A percentile compares a stretch with the other conserved stretches of the same genome.
Evolutionary conservation across 30 jellyfish, hydroid and myxozoan species (phyloP).

Genomic region (Turritopsis dohrnii): DNA sequence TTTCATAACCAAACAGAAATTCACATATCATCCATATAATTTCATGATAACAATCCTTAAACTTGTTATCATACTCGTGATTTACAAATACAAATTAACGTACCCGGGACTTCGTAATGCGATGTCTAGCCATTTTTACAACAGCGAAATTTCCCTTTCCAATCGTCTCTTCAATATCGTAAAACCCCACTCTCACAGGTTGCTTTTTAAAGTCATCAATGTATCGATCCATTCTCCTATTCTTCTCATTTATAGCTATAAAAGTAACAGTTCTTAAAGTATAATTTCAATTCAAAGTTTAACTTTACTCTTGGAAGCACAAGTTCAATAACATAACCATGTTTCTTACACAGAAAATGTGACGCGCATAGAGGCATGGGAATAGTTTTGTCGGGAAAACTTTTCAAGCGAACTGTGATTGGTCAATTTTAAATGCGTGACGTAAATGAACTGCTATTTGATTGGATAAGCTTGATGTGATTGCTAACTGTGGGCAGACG

Average conservation of each 20-base stretch:
- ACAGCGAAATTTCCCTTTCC: slow-evolving; percentile 98
- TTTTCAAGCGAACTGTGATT: background rate
- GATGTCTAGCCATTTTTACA: slow-evolving; percentile 85
- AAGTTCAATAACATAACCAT: background rate
- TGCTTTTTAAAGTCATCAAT: slow-evolving; percentile 63
- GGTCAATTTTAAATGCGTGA: background rate
- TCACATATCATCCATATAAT: background rate
- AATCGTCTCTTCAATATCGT: slow-evolving; percentile 70
- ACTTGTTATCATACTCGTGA: background rate
- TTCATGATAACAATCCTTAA: background rate
- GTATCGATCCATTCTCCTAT: slow-evolving; percentile 26
- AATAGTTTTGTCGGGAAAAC: background rate
- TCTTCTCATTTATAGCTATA: slow-evolving; percentile 27
- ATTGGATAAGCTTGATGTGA: slow-evolving; percentile 3
- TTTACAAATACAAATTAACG: background rate
- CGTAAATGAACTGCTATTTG: background rate
- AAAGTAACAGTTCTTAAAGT: background rate
- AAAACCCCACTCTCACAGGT: slow-evolving; percentile 77
- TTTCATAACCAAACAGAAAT: background rate
- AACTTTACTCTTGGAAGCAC: background rate
- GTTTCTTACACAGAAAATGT: slow-evolving; percentile 8
- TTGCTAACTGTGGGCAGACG: slow-evolving; percentile 20
- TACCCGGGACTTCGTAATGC: slow-evolving; percentile 49
- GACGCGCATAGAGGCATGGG: slow-evolving; percentile 9
- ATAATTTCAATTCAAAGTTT: background rate